These are phyloP conservation scores for Ibidorhyncha struthersii DNA, from an alignment of 2,113 vertebrate species.

Conservation along the genomic window DNA sequence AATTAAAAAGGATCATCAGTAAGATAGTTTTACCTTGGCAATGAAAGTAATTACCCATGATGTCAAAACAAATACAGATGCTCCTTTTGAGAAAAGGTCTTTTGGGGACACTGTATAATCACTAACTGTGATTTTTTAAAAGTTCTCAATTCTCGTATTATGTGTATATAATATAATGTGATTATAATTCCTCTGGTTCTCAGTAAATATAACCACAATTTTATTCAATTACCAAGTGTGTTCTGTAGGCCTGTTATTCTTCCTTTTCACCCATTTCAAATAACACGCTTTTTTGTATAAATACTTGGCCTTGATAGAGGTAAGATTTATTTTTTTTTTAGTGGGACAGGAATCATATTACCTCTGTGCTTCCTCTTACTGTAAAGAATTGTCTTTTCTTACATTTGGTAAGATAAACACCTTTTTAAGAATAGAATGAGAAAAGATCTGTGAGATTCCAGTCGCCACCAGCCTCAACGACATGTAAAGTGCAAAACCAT, in stretches of 20 bases:
- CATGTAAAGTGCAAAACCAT: neutral
- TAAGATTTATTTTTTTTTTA: neutral
- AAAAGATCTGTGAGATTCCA: neutral
- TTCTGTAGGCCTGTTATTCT: neutral
- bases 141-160: neutral
- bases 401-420: neutral
- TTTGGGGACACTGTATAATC: neutral
- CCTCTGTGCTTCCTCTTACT: neutral
- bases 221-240: neutral
- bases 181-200: neutral
- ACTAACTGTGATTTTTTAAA: neutral
- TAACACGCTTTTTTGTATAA: neutral
- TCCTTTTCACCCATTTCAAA: neutral
- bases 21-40: conserved; percentile 1
- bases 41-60: neutral
- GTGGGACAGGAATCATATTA: neutral
- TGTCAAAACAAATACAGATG: neutral
- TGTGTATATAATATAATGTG: neutral
- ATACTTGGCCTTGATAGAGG: neutral
- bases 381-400: neutral
- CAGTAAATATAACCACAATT: neutral
- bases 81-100: neutral
- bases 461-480: neutral
- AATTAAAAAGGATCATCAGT: neutral
- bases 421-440: neutral